These are phyloP conservation scores for Rhynchonycteris naso DNA, from an alignment of 2,797 vertebrate genomes.

Conservation along the genomic window DNA sequence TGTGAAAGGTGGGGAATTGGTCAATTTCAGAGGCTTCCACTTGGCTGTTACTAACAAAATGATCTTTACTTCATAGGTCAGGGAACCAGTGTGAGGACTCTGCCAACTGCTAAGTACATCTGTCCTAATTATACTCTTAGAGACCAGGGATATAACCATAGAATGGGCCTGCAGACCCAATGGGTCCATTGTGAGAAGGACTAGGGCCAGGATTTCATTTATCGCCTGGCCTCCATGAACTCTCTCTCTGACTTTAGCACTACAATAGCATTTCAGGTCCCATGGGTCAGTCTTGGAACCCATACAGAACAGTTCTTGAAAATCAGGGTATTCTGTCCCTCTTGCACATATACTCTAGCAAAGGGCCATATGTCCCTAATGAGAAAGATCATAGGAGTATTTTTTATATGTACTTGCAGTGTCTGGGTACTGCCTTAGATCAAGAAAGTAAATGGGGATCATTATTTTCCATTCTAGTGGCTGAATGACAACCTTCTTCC, in stretches of 20 bases:
- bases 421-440: neutral
- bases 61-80: slow-evolving; percentile 5
- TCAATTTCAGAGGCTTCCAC: neutral
- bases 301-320: neutral
- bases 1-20: neutral
- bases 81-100: neutral
- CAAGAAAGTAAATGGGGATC: neutral
- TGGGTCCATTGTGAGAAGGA: neutral
- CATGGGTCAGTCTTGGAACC: neutral
- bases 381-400: slow-evolving; percentile 19
- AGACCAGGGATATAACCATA: neutral
- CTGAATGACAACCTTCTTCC: neutral
- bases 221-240: neutral
- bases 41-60: neutral
- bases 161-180: neutral
- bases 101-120: neutral
- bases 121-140: neutral
- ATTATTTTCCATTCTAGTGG: slow-evolving; percentile 20
- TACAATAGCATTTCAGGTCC: neutral
- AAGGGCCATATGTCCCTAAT: neutral
- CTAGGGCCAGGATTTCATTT: neutral
- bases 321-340: neutral
- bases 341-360: neutral
- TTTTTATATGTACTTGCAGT: neutral
- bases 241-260: neutral